Base-by-base conservation (phyloP, 2,888 invertebrate genomes). In the Pterobdella sp. region DNA sequence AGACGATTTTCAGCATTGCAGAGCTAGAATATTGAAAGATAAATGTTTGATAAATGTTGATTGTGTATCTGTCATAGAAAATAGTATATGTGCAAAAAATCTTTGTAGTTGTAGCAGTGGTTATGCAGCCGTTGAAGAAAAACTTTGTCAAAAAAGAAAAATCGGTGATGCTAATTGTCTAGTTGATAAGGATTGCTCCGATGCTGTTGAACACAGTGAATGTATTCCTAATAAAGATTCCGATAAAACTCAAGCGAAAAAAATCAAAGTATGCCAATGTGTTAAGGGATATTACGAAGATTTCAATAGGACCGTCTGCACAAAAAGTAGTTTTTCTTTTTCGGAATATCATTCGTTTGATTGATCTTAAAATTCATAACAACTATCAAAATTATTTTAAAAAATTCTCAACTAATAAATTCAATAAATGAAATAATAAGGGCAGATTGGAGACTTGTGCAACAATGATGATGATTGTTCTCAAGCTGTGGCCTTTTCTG, bases 371-470 rank as follows among this genome's bases (percentile, higher is more conserved):
- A 42, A 14, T 42, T 7, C 18, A 42, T 42, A 14, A 42, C 18
- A 42, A 14, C 42, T 7, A 14, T 14, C 18, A 14, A 18, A 14
- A 42, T 42, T 42, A 18, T 42, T 14, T 42, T 7, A 14, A 42
- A 42, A 42, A 7, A 7, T 42, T 14, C 42, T 14, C 42, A 18
- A 7, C 18, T 42, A 7, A 18, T 42, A 18, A 42, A 42, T 14
- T 18, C 49, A 42, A 42, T 22, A 14, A 42, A 7, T 42, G 49
- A 42, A 42, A 42, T 22, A 7, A 63, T 26, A 60, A 71, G 71
- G 71, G n/a, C 35, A 63, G 36, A 71, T 71, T 35, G 71, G 71
- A 32, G 71, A 71, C 34, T 4, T 1, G 18, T 71, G 71, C 52
- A 49, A 3, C 34, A 18, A 1, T 2, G 36, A 71, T 34, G 4